Evolutionary conservation across 1,140 invertebrate species (phyloP), one percentile per base, ranked within the genome.

Genomic region (Zelostemma sp.): DNA sequence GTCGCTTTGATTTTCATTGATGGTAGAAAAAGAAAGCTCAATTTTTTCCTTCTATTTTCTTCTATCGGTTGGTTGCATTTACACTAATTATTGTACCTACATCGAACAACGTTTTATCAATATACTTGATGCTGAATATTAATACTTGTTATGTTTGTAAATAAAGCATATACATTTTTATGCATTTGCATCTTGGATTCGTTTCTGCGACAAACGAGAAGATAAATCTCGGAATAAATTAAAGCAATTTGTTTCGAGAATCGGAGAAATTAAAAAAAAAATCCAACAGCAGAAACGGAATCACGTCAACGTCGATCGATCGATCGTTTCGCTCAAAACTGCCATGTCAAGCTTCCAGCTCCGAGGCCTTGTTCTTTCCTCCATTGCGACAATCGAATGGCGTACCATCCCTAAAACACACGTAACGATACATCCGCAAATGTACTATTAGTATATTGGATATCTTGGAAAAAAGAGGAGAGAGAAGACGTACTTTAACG

Each of bases 331-430:
- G n/a, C 17, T 73, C 64, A 73, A 54, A 65, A 67, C 18, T 64
- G 59, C 51, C 80, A 58, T 50, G 79, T 77, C 47, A 86, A 74
- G 58, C 75, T 80, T 58, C 85, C n/a, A n/a, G n/a, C 78, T 3
- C 82, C 86, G 17, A 88, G 75, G 12, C 87, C 87, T 66, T 88
- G 86, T 50, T 86, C 84, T 68, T 86, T 82, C 73, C 86, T 82
- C 83, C 86, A 86, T 4, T 83, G 77, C n/a, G 86, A 82, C 56
- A 88, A 58, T 66, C 86, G 76, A 12, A 86, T 79, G 1, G 66
- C 73, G 61, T 86, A 87, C 87, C 87, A 88, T 41, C 73, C 76
- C 87, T 88, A 70, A 5, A 83, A 85, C 28, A 66, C 6, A 33
- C 4, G 53, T n/a, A n/a, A n/a, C n/a, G n/a, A 28, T 14, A 17